Conservation (phyloP, 1,140 invertebrate genomes). For the Pristionchus pacificus region DNA sequence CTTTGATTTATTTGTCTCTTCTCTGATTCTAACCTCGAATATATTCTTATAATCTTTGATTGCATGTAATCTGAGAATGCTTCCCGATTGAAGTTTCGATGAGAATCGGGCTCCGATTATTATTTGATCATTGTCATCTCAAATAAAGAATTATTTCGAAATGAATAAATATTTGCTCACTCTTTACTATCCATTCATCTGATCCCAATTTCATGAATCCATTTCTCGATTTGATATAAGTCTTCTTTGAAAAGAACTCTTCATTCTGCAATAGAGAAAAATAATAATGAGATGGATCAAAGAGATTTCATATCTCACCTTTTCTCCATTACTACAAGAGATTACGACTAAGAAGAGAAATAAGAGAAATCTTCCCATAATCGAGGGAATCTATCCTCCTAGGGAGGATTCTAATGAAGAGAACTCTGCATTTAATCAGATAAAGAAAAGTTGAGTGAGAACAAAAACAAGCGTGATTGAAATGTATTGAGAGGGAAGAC, state of each 20-base stretch:
- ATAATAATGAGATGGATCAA: neutral
- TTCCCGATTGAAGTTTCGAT: neutral
- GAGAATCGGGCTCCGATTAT: neutral
- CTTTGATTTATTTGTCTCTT: neutral
- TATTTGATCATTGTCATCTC: neutral
- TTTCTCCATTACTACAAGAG: no score
- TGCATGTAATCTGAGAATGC: neutral
- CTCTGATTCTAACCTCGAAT: neutral
- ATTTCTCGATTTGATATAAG: neutral
- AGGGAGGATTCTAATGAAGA: no score
- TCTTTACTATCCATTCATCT: neutral
- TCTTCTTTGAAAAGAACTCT: neutral
- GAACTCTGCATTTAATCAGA: no score
- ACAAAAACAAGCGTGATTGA: no score
- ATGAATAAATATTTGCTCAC: neutral
- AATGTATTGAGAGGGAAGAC: no score
- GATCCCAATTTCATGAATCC: neutral
- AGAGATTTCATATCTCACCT: no score
- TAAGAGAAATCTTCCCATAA: no score
- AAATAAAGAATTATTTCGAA: neutral
- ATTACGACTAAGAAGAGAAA: no score
- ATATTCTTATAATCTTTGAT: neutral
- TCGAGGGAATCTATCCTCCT: no score
- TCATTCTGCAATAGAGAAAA: neutral
- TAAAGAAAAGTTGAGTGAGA: no score